Evolutionary conservation across 2,888 invertebrate species (phyloP).

Genomic region (Autographa gamma): DNA sequence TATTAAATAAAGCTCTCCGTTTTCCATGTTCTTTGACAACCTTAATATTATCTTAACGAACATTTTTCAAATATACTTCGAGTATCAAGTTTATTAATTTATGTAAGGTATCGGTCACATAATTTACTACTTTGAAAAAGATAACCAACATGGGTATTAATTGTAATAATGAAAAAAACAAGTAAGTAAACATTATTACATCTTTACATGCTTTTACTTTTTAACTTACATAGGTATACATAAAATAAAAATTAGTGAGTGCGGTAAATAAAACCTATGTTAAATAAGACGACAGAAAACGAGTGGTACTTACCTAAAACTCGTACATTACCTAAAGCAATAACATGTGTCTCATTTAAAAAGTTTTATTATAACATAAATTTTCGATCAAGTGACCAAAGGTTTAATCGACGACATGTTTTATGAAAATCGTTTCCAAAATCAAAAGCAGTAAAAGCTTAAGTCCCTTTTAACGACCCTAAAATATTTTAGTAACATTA

Average conservation of each 20-base stretch:
- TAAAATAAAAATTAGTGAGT: too few species aligned
- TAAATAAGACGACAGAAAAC: too few species aligned
- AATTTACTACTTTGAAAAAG: neutral
- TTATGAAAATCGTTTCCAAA: neutral
- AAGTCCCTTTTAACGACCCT: neutral
- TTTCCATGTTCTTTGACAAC: constrained; percentile 13
- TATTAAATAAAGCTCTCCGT: neutral
- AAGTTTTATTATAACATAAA: constrained; percentile 6
- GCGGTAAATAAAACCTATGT: too few species aligned
- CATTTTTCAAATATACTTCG: neutral
- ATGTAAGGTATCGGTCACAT: neutral
- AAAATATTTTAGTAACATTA: neutral
- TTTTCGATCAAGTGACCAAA: constrained; percentile 1
- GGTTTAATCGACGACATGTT: neutral
- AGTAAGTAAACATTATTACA: too few species aligned
- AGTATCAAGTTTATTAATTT: constrained; percentile 32
- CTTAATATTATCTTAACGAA: constrained; percentile 19
- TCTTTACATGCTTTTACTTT: too few species aligned
- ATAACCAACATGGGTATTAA: too few species aligned
- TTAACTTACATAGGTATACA: too few species aligned
- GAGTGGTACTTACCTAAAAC: too few species aligned
- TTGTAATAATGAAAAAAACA: too few species aligned
- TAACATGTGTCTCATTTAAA: neutral
- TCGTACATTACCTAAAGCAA: neutral
- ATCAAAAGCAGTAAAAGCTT: neutral